These are phyloP conservation scores for Xiphophorus hellerii DNA, from an alignment of 2,113 vertebrate species.

Conservation along the genomic window DNA sequence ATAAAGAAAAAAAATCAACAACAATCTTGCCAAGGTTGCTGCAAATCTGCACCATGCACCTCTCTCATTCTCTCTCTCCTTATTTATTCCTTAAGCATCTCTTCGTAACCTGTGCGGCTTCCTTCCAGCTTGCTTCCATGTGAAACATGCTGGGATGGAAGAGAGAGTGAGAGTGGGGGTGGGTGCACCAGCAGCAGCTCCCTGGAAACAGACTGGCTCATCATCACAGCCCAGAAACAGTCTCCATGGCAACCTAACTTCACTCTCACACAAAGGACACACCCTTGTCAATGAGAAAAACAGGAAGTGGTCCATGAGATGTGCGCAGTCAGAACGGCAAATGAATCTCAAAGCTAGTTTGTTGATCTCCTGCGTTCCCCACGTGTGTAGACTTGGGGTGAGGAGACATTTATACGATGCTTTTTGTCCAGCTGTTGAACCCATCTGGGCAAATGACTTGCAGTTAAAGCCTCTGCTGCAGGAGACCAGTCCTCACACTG, in stretches of 20 bases:
- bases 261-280: conserved; percentile 68
- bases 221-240: conserved; percentile 55
- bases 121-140: conserved; percentile 25
- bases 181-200: conserved; percentile 65
- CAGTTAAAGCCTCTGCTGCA: conserved; percentile 14
- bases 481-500: conserved; percentile 21
- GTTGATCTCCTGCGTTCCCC: neutral
- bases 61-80: conserved; percentile 22
- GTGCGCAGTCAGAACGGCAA: neutral
- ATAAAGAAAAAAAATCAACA: conserved; percentile 4
- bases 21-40: conserved; percentile 33
- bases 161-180: conserved; percentile 64
- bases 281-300: conserved; percentile 63
- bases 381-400: conserved; percentile 3
- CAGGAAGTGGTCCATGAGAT: conserved; percentile 56
- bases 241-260: conserved; percentile 75
- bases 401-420: conserved; percentile 7
- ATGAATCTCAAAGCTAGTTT: neutral
- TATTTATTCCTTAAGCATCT: neutral
- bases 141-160: conserved; percentile 50
- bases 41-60: conserved; percentile 12
- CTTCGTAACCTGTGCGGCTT: conserved; percentile 35
- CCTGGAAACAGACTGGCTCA: conserved; percentile 65
- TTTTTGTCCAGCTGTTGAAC: conserved; percentile 20
- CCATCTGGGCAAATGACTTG: conserved; percentile 17